Evolutionary conservation across 2,797 vertebrate genomes (phyloP), one percentile per base, ranked within the genome.

Genomic region (Enteromius afrohamiltoni): DNA sequence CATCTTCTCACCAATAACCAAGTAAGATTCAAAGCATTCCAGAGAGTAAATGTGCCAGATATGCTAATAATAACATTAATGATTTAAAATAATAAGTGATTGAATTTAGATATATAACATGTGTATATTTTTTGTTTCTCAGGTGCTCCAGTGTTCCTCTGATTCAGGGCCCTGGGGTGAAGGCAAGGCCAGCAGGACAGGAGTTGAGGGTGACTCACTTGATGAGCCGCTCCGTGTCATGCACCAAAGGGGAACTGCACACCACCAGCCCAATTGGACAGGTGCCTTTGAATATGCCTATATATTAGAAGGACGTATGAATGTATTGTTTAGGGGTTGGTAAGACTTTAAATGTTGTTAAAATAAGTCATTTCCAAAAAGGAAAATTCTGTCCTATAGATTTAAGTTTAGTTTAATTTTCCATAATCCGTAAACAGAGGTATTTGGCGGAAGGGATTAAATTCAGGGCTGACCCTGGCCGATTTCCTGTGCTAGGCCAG

Each of bases 1-100:
- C 92, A 96, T 98, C 92, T 97, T 97, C 92, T 96, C 97, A 1
- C 96, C 97, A 26, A 95, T 95, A 67, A 95, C 97, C 83, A 98
- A 97, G 98, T 99, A 95, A 68, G 73, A 16, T 64, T 19, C 26
- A n/a, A 81, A 53, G 47, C 34, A 40, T n/a, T 13, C 47, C 31
- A 51, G 14, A 21, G 70, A 73, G 2, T 51, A 21, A 47, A 29
- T 47, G 7, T 70, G 69, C 42, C 6, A 70, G 16, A 47, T 26
- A 70, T 70, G 42, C 42, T 26, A 16, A 9, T 47, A 17, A 16
- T 47, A 29, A 47, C 17, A 70, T 9, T 47, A 71, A 23, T 40
- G 40, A n/a, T 42, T n/a, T 16, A 23, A 8, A 16, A 23, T 45
- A 23, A 45, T 17, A 70, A 26, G 40, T 1, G 40, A 14, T 45